phyloP scores from a whole-genome alignment of 1,140 invertebrate species.

The Aphelenchoides besseyi region DNA sequence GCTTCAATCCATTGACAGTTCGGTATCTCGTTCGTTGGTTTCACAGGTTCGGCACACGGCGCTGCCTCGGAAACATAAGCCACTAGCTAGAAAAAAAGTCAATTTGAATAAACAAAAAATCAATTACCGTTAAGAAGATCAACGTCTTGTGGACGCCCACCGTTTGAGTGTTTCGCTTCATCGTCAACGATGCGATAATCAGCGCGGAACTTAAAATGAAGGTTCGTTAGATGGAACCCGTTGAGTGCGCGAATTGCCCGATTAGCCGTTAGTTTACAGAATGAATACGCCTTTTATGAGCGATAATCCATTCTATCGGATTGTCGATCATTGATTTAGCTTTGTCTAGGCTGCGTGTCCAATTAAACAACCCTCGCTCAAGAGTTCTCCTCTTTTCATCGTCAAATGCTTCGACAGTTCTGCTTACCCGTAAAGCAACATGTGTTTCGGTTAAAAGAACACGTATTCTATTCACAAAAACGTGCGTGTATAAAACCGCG shows the following conservation, averaged over 20 bases:
- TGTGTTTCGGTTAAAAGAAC: too few relatives aligned
- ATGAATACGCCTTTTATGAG: neutral
- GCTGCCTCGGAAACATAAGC: neutral
- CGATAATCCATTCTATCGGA: neutral
- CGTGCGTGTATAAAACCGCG: too few relatives aligned
- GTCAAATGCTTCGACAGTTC: too few relatives aligned
- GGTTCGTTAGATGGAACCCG: neutral
- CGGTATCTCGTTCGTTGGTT: slow-evolving; percentile 19
- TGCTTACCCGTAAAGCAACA: too few relatives aligned
- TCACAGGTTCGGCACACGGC: slow-evolving; percentile 10
- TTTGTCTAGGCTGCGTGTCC: slow-evolving; percentile 6
- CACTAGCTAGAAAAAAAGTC: neutral
- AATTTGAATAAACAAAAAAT: neutral
- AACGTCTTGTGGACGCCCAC: neutral
- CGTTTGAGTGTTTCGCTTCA: neutral
- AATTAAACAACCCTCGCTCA: neutral
- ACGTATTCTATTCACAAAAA: neutral
- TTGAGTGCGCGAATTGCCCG: neutral
- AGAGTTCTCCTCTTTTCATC: neutral
- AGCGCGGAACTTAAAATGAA: neutral
- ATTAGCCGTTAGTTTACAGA: neutral
- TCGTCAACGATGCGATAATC: too few relatives aligned
- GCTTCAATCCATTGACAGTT: slow-evolving; percentile 27
- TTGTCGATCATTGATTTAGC: neutral
- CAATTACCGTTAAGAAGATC: neutral